Evolutionary conservation across 2,888 invertebrate genomes (phyloP).

Genomic region (Ptilodon capucinus): DNA sequence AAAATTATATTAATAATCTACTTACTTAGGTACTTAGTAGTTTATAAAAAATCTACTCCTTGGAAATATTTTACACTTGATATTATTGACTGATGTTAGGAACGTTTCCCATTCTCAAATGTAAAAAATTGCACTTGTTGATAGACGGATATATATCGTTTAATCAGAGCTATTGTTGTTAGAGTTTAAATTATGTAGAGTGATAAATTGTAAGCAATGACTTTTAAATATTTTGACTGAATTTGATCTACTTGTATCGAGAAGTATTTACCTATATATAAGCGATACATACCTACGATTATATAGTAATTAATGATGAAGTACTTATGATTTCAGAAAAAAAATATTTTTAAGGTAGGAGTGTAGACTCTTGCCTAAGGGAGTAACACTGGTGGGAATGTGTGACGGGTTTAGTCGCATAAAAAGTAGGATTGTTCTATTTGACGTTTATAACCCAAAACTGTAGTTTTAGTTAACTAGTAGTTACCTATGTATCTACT

Average conservation of each 20-base stretch:
- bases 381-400: no score
- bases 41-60: background rate
- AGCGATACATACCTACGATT: background rate
- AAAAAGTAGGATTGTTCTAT: constrained; percentile 19
- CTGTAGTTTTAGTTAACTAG: no score
- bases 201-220: no score
- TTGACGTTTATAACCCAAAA: background rate
- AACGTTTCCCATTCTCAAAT: constrained; percentile 9
- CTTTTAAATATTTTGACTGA: background rate
- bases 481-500: background rate
- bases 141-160: no score
- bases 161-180: no score
- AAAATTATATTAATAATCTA: background rate
- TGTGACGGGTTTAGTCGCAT: no score
- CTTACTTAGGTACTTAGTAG: background rate
- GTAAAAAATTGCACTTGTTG: no score
- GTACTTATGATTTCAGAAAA: constrained; percentile 28
- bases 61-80: constrained; percentile 2
- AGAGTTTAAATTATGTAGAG: no score
- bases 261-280: background rate
- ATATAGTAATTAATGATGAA: constrained; percentile 2
- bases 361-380: no score
- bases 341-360: no score
- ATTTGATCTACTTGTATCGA: background rate
- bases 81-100: constrained; percentile 21